phyloP scores from a whole-genome alignment of 1,140 invertebrate species.

The Harlomillsia oculata region DNA sequence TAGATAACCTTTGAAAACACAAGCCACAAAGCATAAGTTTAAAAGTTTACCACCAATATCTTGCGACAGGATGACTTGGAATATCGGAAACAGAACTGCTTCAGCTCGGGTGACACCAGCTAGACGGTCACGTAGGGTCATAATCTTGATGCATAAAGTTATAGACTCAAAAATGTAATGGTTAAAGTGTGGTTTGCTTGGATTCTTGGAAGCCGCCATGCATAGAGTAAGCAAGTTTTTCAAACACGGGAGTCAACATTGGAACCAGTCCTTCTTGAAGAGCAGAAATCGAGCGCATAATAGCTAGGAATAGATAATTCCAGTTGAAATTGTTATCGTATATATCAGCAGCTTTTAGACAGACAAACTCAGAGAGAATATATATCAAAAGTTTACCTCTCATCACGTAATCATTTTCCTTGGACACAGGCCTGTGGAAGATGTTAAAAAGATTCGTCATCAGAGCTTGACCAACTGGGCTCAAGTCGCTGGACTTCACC shows the following conservation, averaged over 20 bases:
- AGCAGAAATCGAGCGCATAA: slow-evolving; percentile 76
- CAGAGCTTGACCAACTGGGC: slow-evolving; percentile 54
- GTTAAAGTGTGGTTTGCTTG: slow-evolving; percentile 92
- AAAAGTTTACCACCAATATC: slow-evolving; percentile 69
- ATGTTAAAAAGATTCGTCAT: slow-evolving; percentile 64
- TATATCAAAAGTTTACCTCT: slow-evolving; percentile 52
- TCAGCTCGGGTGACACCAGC: slow-evolving; percentile 85
- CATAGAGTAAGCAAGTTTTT: slow-evolving; percentile 76
- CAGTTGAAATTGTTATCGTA: too few species aligned
- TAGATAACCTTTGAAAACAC: not conserved
- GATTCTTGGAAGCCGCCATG: slow-evolving; percentile 81
- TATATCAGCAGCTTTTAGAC: too few species aligned
- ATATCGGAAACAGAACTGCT: slow-evolving; percentile 79
- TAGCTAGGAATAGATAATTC: slow-evolving; percentile 47
- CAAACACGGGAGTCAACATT: slow-evolving; percentile 70
- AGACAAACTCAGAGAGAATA: not conserved
- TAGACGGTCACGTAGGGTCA: slow-evolving; percentile 62
- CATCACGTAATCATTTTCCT: slow-evolving; percentile 96
- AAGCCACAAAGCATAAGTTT: too few species aligned
- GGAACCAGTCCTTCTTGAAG: slow-evolving; percentile 74
- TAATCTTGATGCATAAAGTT: slow-evolving; percentile 75
- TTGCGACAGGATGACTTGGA: slow-evolving; percentile 83
- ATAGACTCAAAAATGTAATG: slow-evolving; percentile 94
- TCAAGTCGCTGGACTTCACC: slow-evolving; percentile 49
- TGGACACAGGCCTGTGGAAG: slow-evolving; percentile 58